Base-by-base conservation (phyloP, 2,888 invertebrate genomes). In the Hipparchia semele region DNA sequence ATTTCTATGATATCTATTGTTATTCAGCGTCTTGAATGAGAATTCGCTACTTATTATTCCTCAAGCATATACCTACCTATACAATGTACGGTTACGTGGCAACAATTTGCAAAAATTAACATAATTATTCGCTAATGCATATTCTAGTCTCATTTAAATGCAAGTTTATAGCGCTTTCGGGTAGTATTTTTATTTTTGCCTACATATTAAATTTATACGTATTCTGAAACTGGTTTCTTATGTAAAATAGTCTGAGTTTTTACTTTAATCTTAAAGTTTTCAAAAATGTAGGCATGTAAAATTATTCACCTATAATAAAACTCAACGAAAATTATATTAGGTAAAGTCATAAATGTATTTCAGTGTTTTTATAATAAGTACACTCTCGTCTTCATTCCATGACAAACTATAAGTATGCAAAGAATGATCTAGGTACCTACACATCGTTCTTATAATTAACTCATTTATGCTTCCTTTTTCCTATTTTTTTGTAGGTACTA, bases 111-210 rank as follows among this genome's bases (percentile, higher is more conserved):
- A 68, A 67, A 58, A 59, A 69, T 72, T 71, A 45, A 72, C 69
- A 73, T 73, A 75, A 73, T 74, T 68, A 74, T 67, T 58, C 67
- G 62, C 70, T 74, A 66, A 72, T 71, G 61, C 33, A 64, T 68
- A 75, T 75, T 72, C 58, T 70, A 70, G 60, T 66, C 33, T 72
- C 23, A 62, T 67, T 62, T 65, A 65, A 59, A 73, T 69, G 51
- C 33, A 10, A 69, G 58, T 69, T 49, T 60, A 61, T 58, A 9
- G 49, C 58, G 61, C 60, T 69, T 69, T 61, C 53, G 39, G 61
- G 9, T 69, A 23, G 23, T 69, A 53, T 61, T 69, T 69, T 69
- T 69, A 59, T 69, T 61, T 61, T 69, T 12, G 68, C 33, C 69
- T 45, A 49, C 68, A 33, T 58, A 53, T 39, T 53, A 33, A 45